Conservation (phyloP, 2,888 invertebrate species). For the Silvanus unidentatus region DNA sequence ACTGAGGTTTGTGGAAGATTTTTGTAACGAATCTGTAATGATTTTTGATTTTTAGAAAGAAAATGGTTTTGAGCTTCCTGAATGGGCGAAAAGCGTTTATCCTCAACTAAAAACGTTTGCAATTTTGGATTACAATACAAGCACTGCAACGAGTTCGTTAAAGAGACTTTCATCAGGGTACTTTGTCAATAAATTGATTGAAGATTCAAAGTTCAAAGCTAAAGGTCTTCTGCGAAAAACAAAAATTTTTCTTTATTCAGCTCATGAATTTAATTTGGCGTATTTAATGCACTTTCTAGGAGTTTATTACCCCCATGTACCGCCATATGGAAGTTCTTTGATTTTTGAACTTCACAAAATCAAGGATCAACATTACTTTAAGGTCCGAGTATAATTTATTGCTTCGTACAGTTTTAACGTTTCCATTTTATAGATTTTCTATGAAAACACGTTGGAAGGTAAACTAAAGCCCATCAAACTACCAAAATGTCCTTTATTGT, state of each 20-base stretch:
- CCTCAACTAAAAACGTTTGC: constrained; percentile 38
- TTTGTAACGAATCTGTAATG: background rate
- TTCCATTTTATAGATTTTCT: constrained; percentile 25
- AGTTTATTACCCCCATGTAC: constrained; percentile 29
- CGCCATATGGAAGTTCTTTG: constrained; percentile 35
- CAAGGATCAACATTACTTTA: background rate
- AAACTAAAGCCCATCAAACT: constrained; percentile 13
- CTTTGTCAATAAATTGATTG: constrained; percentile 32
- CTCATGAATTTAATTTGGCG: constrained; percentile 39
- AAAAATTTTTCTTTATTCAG: constrained; percentile 38
- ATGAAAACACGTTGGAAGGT: constrained; percentile 28
- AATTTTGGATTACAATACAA: constrained; percentile 39
- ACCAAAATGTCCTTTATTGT: background rate
- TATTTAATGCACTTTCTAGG: constrained; percentile 29
- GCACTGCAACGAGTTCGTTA: constrained; percentile 29
- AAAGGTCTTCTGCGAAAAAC: constrained; percentile 21
- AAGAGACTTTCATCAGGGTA: constrained; percentile 22
- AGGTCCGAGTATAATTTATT: background rate
- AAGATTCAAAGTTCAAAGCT: constrained; percentile 29
- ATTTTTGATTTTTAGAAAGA: constrained; percentile 26
- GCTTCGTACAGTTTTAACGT: too few species aligned
- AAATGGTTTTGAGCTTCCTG: constrained; percentile 40
- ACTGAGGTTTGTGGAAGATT: constrained; percentile 20
- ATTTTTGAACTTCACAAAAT: constrained; percentile 31
- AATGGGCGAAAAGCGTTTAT: constrained; percentile 43